phyloP scores from a whole-genome alignment of 2,888 invertebrate species.

The Diaphora mendica region DNA sequence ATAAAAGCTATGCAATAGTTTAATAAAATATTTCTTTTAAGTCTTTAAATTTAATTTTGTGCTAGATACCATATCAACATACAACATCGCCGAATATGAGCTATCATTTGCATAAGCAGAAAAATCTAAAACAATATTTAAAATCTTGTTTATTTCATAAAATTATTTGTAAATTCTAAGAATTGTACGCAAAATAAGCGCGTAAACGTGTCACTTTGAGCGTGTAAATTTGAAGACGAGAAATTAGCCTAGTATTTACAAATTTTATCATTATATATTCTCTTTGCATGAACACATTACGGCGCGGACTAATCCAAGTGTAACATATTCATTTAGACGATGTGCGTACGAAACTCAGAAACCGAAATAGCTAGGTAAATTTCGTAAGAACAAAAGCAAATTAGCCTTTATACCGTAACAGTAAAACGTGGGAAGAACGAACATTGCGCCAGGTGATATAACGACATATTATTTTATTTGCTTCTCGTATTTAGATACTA shows the following conservation, averaged over 20 bases:
- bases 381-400: constrained; percentile 78
- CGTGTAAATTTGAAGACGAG: constrained; percentile 40
- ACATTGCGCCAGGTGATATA: constrained; percentile 69
- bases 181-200: constrained; percentile 33
- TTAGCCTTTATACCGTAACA: constrained; percentile 63
- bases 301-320: constrained; percentile 56
- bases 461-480: constrained; percentile 69
- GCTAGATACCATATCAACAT: no score
- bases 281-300: constrained; percentile 49
- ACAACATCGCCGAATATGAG: background rate
- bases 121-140: constrained; percentile 6
- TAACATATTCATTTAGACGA: constrained; percentile 66
- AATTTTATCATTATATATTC: constrained; percentile 53
- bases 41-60: background rate
- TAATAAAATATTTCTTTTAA: background rate
- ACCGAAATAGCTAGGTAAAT: constrained; percentile 69
- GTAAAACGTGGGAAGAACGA: constrained; percentile 71
- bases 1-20: no score
- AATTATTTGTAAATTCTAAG: constrained; percentile 32
- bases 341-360: constrained; percentile 62
- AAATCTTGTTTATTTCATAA: constrained; percentile 2
- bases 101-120: background rate
- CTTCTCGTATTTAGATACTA: constrained; percentile 51
- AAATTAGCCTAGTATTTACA: constrained; percentile 49
- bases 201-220: constrained; percentile 30